A percentile compares a stretch with the other conserved stretches of the same genome.
phyloP scores from a whole-genome alignment of 2,113 vertebrate genomes.

The Numenius arquata region DNA sequence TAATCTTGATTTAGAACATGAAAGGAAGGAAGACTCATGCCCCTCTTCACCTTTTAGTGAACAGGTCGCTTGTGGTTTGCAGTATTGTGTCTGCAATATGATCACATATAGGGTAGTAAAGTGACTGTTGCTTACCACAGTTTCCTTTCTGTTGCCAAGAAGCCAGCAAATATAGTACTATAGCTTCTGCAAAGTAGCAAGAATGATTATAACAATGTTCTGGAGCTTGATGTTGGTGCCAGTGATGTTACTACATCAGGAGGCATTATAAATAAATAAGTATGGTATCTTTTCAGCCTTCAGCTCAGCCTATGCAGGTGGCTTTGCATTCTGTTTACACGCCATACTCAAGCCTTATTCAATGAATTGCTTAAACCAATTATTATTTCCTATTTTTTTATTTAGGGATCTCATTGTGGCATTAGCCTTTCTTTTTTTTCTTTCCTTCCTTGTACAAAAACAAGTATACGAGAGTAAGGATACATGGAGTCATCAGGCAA shows the following conservation, averaged over 20 bases:
- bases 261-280: background rate
- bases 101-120: background rate
- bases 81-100: background rate
- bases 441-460: slow-evolving; percentile 5
- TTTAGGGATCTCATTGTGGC: background rate
- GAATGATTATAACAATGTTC: background rate
- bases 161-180: background rate
- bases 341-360: background rate
- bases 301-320: background rate
- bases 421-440: background rate
- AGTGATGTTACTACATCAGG: background rate
- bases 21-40: background rate
- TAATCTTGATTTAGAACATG: background rate
- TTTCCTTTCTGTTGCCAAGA: background rate
- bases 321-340: background rate
- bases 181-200: background rate
- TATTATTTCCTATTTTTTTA: slow-evolving; percentile 50
- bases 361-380: slow-evolving; percentile 14
- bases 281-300: background rate
- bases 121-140: background rate
- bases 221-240: background rate
- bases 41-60: background rate
- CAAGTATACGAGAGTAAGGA: background rate
- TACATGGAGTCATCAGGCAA: slow-evolving; percentile 15
- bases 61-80: background rate